Evolutionary conservation across 2,797 vertebrate species (phyloP).

Genomic region (Tarsius wallacei): DNA sequence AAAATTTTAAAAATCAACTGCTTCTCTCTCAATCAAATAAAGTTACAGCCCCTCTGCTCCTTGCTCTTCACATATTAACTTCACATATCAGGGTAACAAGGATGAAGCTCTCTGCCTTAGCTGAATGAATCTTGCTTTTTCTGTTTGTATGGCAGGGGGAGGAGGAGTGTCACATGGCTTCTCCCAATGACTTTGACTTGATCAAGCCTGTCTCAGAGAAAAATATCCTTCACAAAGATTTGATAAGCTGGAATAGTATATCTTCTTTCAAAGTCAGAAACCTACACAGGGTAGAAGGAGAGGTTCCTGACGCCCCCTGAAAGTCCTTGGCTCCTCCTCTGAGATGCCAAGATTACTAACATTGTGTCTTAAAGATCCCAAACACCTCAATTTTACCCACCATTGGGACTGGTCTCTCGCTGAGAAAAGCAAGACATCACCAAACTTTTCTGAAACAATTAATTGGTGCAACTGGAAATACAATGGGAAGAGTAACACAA

Average conservation of each 20-base stretch:
- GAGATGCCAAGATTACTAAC: not conserved
- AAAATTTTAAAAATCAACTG: not conserved
- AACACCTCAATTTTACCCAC: not conserved
- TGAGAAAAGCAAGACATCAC: not conserved
- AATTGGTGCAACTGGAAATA: not conserved
- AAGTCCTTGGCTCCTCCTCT: not conserved
- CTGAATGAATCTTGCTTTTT: not conserved
- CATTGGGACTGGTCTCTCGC: not conserved
- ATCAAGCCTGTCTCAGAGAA: slow-evolving; percentile 15
- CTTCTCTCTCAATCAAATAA: not conserved
- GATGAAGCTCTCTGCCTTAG: not conserved
- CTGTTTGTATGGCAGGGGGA: not conserved
- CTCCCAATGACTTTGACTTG: not conserved
- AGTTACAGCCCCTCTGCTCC: not conserved
- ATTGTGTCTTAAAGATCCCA: not conserved
- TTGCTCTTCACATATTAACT: not conserved
- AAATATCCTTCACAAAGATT: not conserved
- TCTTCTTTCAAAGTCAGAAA: not conserved
- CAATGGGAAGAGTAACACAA: not conserved
- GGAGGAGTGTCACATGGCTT: not conserved
- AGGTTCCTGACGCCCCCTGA: not conserved
- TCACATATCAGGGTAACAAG: too few species aligned
- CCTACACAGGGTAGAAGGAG: not conserved
- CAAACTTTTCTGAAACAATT: slow-evolving; percentile 12
- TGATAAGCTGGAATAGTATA: not conserved